Conservation (phyloP, 2,797 vertebrate genomes). For the Lates japonicus region DNA sequence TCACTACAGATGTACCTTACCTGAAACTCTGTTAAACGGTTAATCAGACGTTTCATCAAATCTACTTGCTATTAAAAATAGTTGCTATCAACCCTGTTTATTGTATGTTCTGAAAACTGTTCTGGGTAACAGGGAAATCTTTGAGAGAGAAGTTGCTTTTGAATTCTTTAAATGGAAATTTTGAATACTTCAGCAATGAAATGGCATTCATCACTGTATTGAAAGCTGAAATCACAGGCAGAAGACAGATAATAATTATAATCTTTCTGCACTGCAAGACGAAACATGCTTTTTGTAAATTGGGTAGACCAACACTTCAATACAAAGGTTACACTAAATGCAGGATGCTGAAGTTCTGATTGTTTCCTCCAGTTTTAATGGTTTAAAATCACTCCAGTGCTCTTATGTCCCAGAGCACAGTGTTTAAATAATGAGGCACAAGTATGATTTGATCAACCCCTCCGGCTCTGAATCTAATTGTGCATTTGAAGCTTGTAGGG, state of each 20-base stretch:
- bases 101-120: neutral
- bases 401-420: conserved; percentile 31
- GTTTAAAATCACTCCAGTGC: conserved; percentile 32
- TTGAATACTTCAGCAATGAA: neutral
- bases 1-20: neutral
- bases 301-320: neutral
- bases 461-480: conserved; percentile 62
- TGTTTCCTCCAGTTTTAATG: conserved; percentile 28
- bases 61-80: neutral
- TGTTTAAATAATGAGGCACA: conserved; percentile 60
- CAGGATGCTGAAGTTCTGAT: neutral
- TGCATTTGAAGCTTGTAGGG: conserved; percentile 61
- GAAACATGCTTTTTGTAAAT: neutral
- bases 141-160: neutral
- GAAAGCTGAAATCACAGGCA: neutral
- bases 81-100: neutral
- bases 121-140: neutral
- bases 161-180: neutral
- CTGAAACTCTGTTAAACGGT: neutral
- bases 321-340: neutral
- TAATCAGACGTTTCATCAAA: neutral
- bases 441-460: conserved; percentile 66
- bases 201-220: neutral
- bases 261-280: neutral
- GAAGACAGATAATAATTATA: neutral